Conservation (phyloP, 23 tunicate genomes). For the Trididemnum miniatum region DNA sequence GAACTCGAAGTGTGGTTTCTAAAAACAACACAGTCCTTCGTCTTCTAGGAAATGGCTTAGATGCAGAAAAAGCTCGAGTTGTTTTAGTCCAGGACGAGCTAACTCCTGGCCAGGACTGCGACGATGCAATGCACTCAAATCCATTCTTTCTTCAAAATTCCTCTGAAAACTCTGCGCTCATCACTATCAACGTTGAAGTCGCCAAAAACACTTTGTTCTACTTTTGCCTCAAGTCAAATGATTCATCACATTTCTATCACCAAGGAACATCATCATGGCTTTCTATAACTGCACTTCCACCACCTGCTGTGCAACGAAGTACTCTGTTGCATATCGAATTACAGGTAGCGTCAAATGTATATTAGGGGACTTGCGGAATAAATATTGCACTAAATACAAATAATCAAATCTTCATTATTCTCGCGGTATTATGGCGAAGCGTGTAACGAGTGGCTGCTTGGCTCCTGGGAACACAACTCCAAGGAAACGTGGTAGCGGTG, state of each 20-base stretch:
- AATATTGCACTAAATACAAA: no score
- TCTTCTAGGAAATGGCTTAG: slow-evolving; percentile 47
- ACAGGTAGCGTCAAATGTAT: no score
- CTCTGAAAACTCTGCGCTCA: not conserved
- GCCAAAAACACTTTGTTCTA: slow-evolving; percentile 12
- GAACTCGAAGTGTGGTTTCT: not conserved
- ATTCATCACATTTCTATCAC: slow-evolving; percentile 29
- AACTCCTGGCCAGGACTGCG: slow-evolving; percentile 35
- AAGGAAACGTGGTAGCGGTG: no score
- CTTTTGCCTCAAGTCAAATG: slow-evolving; percentile 47
- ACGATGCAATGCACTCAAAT: slow-evolving; percentile 49
- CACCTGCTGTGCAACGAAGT: not conserved
- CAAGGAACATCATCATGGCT: slow-evolving; percentile 61
- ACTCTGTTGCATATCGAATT: slow-evolving; percentile 57
- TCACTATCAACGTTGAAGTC: slow-evolving; percentile 21
- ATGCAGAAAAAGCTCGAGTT: slow-evolving; percentile 17
- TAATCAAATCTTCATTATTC: no score
- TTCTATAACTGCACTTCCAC: slow-evolving; percentile 26
- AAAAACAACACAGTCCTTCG: slow-evolving; percentile 2
- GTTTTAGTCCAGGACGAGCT: slow-evolving; percentile 36
- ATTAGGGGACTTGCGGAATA: no score
- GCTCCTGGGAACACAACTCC: no score
- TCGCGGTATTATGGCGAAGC: no score
- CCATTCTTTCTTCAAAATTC: slow-evolving; percentile 23
- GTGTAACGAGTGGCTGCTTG: no score